A percentile compares a stretch with the other conserved stretches of the same genome.
phyloP scores from a whole-genome alignment of 2,113 vertebrate genomes.

The Python bivittatus region DNA sequence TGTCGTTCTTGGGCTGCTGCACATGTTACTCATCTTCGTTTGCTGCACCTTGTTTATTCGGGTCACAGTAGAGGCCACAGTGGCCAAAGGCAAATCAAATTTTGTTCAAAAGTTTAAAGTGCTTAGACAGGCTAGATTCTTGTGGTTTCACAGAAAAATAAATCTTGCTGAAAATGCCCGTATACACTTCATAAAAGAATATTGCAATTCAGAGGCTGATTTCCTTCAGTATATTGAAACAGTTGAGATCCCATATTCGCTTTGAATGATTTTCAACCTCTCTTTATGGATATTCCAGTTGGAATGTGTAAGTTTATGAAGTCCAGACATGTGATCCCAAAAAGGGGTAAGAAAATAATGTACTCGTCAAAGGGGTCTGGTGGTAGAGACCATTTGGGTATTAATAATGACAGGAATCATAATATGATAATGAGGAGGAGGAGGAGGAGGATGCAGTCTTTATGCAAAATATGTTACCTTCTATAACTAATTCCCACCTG shows the following conservation, averaged over 20 bases:
- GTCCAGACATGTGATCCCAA: slow-evolving; percentile 20
- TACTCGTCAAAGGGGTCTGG: background rate
- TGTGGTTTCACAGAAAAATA: background rate
- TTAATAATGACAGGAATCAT: background rate
- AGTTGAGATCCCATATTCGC: background rate
- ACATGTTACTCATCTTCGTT: slow-evolving; percentile 14
- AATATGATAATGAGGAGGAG: background rate
- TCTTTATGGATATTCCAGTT: slow-evolving; percentile 7
- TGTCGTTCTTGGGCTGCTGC: slow-evolving; percentile 25
- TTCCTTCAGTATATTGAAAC: background rate
- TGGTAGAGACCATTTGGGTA: background rate
- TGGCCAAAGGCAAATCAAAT: slow-evolving; percentile 8
- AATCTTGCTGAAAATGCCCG: background rate
- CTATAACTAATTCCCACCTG: background rate
- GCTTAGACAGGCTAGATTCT: background rate
- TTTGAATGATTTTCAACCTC: background rate
- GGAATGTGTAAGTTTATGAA: background rate
- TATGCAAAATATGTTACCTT: background rate
- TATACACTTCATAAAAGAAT: slow-evolving; percentile 28
- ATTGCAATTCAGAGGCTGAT: background rate
- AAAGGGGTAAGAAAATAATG: background rate
- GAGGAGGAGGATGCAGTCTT: background rate
- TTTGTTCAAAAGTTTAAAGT: background rate
- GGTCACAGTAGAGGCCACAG: background rate
- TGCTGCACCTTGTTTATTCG: background rate